Conservation (phyloP, 2,113 vertebrate species). For the Myrmecobius fasciatus region DNA sequence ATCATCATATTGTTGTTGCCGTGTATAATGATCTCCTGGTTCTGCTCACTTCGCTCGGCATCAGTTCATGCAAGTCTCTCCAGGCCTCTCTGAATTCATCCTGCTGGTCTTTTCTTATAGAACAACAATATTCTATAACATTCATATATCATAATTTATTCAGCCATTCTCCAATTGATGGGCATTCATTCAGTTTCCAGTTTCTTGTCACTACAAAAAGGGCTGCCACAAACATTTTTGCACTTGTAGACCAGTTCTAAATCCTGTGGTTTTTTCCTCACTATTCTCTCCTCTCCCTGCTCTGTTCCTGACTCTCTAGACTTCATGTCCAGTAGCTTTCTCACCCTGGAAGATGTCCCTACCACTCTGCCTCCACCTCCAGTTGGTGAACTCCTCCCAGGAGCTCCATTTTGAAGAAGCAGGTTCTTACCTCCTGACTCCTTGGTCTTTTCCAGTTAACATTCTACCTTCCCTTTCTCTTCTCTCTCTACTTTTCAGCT, state of each 20-base stretch:
- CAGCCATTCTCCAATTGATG: too few species aligned
- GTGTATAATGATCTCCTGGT: too few species aligned
- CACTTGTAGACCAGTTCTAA: neutral
- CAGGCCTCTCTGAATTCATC: too few species aligned
- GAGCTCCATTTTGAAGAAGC: neutral
- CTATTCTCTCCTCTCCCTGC: neutral
- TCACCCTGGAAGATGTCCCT: neutral
- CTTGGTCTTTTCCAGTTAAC: neutral
- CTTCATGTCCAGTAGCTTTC: neutral
- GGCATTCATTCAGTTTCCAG: too few species aligned
- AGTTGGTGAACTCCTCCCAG: neutral
- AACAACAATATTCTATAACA: too few species aligned
- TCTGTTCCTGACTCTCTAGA: neutral
- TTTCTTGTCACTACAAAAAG: too few species aligned
- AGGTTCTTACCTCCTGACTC: neutral
- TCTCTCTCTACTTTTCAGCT: neutral
- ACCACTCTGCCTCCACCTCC: neutral
- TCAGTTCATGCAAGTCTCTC: too few species aligned
- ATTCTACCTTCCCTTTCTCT: neutral
- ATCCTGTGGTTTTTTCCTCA: neutral
- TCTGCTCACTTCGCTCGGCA: too few species aligned
- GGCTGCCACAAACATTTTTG: too few species aligned
- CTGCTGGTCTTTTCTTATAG: too few species aligned
- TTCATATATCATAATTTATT: too few species aligned
- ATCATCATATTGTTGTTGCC: too few species aligned